phyloP scores from a whole-genome alignment of 2,797 vertebrate species.

The Tauraco hartlaubi region DNA sequence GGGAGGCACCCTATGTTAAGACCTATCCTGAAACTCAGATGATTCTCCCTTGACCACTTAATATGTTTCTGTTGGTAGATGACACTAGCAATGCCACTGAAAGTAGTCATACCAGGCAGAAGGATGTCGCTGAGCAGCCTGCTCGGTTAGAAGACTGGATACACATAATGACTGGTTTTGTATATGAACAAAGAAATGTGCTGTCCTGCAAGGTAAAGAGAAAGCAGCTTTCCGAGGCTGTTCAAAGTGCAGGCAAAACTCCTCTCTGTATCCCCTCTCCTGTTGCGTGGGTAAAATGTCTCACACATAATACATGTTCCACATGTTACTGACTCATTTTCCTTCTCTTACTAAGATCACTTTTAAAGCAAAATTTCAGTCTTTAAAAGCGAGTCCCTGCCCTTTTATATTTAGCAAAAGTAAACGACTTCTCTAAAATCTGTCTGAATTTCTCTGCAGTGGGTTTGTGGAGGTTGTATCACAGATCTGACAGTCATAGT shows the following conservation, averaged over 20 bases:
- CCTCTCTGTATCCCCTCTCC: background rate
- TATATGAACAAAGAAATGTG: background rate
- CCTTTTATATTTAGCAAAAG: conserved; percentile 23
- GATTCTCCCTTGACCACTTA: background rate
- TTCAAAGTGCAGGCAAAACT: background rate
- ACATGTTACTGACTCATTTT: conserved; percentile 54
- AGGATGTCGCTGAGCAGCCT: background rate
- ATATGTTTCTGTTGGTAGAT: background rate
- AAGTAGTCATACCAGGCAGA: background rate
- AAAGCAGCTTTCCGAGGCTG: background rate
- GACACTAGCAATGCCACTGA: background rate
- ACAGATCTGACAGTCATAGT: conserved; percentile 23
- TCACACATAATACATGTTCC: background rate
- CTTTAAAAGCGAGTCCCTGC: conserved; percentile 1
- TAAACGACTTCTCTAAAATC: conserved; percentile 53
- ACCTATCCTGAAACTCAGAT: background rate
- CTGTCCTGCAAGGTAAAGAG: background rate
- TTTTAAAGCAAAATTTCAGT: conserved; percentile 39
- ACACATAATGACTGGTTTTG: background rate
- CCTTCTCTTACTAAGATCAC: conserved; percentile 33
- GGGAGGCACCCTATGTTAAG: background rate
- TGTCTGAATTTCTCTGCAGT: conserved; percentile 49
- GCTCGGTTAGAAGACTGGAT: background rate
- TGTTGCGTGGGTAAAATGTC: background rate
- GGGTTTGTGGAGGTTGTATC: conserved; percentile 32